Evolutionary conservation across 2,888 invertebrate species (phyloP), one percentile per base, ranked within the genome.

Genomic region (Cenopis cana): DNA sequence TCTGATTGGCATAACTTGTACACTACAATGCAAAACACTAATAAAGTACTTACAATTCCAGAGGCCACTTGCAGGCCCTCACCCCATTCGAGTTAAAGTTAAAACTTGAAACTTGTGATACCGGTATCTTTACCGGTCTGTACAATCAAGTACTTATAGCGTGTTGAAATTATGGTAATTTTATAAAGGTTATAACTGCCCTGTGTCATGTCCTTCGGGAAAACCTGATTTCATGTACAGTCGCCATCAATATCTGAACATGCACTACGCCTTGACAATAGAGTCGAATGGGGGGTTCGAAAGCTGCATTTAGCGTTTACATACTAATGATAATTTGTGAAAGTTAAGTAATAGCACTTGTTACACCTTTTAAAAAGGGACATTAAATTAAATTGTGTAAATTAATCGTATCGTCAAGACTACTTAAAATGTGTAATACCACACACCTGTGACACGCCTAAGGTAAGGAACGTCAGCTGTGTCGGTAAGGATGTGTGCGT

Each of bases 41-140:
- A 57, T 57, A 24, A 46, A 5, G 1, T 61, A 50, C 38, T 52
- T 36, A 41, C 24, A 18, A 76, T 77, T 85, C 85, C 76, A 77
- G 84, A 82, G 82, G 84, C 75, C 73, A 76, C 80, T 74, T 59
- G 83, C 70, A 82, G 86, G 82, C 91, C 91, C 85, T 92, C 90
- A 91, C 91, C 90, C 84, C 83, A 79, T 84, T 89, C 74, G 74
- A 76, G 68, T 61, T 62, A 46, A 50, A 76, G 68, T 61, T 62
- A 46, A 50, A 57, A 68, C 62, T 68, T 62, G 62, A 68, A 66
- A 74, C 75, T 74, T 56, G 73, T 70, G 75, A 74, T 80, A 81
- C 85, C 77, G 82, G 83, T 83, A 78, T 76, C 74, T 52, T 38
- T 64, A 64, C 64, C 52, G 52, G 52, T 64, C 6, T 17, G 36